Base-by-base conservation (phyloP, 2,797 vertebrate species). In the Octomys mimax region DNA sequence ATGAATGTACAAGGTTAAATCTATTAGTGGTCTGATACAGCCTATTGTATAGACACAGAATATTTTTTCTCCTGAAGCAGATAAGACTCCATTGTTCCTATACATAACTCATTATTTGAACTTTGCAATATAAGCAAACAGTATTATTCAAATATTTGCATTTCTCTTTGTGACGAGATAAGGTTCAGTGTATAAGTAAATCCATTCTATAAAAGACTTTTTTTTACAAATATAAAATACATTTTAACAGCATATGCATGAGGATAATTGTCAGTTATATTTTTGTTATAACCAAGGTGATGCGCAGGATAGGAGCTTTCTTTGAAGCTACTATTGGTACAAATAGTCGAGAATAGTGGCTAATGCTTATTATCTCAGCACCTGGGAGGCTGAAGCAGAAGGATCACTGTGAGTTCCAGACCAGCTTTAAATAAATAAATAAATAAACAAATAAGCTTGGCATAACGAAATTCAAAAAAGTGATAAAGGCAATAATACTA, bases 1-100 rank as follows among this genome's bases (percentile, higher is more conserved):
- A 70, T 97, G 98, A 98, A 98, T 89, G 97, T 98, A 97, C 97
- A 98, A 98, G 98, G 98, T 98, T 98, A 98, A 98, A 98, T 98
- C 98, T 99, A 98, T 98, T 98, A 98, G 98, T 97, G 97, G 97
- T 97, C 97, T 97, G 94, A 98, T 98, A 98, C 98, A 96, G 98
- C 96, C 94, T 97, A 96, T 97, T 98, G 93, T 92, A 88, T 71
- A 94, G 94, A 98, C 97, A 95, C 96, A 96, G 93, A 97, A 42
- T 89, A 59, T 96, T 92, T 86, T 87, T 87, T 96, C 87, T 98
- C 98, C 91, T 96, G 91, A 96, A 97, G 92, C 71, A 98, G 98
- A 98, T 98, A 95, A 97, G 75, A 82, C 89, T 95, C 98, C 93
- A 92, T 93, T 97, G 94, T 92, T 87, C 21, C 52, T 77, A 96